Evolutionary conservation across 1,140 invertebrate species (phyloP), one percentile per base, ranked within the genome.

Genomic region (Bilobella aurantiaca): DNA sequence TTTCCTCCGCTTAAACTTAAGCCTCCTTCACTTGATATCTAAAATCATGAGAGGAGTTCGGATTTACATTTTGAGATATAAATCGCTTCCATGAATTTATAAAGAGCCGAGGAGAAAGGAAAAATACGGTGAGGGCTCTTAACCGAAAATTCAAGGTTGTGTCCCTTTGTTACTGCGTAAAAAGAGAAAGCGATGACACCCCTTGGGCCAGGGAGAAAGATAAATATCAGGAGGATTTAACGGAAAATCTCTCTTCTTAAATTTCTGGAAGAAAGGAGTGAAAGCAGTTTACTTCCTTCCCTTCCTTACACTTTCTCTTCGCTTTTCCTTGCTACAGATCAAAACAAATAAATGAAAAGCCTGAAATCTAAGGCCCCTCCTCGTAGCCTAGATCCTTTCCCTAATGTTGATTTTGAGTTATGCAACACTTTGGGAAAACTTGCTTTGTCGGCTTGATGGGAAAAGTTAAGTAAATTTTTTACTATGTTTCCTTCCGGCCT

Each of bases 181-280:
- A 30, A 46, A 42, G 34, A 34, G 47, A 53, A 32, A 63, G 68
- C 63, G 66, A 68, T 71, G 66, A 71, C 67, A 71, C 66, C 67
- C 67, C 62, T 57, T 71, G 61, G 69, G 69, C 66, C 66, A 42
- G 68, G 34, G 56, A 29, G 63, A 65, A 70, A 70, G 69, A 70
- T 70, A 70, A 68, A 70, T 70, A 70, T 67, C 65, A 63, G 65
- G 29, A 49, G 62, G 69, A 64, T 68, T 71, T 71, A 68, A 62
- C 57, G 64, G 64, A 47, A 70, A 67, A 70, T 63, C 65, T 70
- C 65, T 69, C 37, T 65, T 25, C 32, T 16, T 8, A 59, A 23
- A 47, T 57, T 57, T 67, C 60, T 46, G 27, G 60, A 29, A 42
- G 62, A 42, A 60, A 64, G 68, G 59, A 58, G 65, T 59, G 65